phyloP scores from a whole-genome alignment of 1,140 invertebrate genomes.

The Frieseomelitta varia region DNA sequence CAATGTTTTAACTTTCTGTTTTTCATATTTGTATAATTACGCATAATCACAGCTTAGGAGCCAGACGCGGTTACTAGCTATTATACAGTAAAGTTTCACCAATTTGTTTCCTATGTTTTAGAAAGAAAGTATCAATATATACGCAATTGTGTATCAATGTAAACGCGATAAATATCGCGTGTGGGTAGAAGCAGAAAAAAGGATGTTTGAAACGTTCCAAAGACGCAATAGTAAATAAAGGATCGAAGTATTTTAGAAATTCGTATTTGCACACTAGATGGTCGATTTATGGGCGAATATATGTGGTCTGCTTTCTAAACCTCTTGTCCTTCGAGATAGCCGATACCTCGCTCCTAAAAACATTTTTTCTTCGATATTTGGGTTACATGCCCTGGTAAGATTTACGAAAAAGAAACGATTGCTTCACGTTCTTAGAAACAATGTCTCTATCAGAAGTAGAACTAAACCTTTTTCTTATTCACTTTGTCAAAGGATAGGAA shows the following conservation, averaged over 20 bases:
- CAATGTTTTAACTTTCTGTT: too few species aligned
- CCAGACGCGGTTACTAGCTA: neutral
- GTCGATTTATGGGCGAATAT: slow-evolving; percentile 9
- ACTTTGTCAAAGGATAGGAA: neutral
- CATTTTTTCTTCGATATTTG: slow-evolving; percentile 17
- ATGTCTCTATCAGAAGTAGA: neutral
- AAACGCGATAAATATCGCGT: neutral
- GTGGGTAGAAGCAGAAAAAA: neutral
- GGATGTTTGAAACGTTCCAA: slow-evolving; percentile 25
- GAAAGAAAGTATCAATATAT: neutral
- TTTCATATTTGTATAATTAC: neutral
- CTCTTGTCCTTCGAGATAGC: neutral
- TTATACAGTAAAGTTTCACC: neutral
- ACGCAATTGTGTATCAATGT: neutral
- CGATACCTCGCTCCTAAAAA: neutral
- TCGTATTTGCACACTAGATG: slow-evolving; percentile 27
- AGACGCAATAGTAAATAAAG: slow-evolving; percentile 22
- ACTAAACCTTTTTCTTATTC: neutral
- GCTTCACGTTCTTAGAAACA: neutral
- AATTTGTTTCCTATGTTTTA: neutral
- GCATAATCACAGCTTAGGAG: neutral
- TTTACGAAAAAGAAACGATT: slow-evolving; percentile 2
- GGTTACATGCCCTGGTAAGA: slow-evolving; percentile 3
- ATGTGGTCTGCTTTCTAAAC: slow-evolving; percentile 35
- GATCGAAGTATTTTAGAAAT: slow-evolving; percentile 26